These are phyloP conservation scores for Drosophila pseudoobscura DNA, from an alignment of 1,140 invertebrate genomes.

Conservation along the genomic window DNA sequence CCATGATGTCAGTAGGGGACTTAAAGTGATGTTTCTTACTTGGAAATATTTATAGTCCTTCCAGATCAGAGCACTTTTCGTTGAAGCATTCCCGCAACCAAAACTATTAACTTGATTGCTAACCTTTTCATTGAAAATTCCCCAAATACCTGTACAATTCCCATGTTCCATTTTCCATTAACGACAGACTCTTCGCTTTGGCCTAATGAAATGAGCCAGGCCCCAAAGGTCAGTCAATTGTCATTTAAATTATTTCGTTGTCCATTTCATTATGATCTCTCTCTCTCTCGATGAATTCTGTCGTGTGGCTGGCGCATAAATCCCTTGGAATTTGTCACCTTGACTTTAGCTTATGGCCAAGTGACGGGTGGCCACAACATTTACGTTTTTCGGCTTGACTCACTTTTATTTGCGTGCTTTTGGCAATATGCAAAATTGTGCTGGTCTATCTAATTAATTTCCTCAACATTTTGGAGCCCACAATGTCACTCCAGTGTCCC, in stretches of 20 bases:
- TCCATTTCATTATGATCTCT: no score
- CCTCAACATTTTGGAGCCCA: conserved; percentile 42
- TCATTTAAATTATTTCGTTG: conserved; percentile 41
- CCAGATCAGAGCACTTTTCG: no score
- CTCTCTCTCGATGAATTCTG: conserved; percentile 5
- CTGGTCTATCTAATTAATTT: conserved; percentile 66
- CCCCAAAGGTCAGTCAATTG: conserved; percentile 62
- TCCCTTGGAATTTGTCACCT: conserved; percentile 51
- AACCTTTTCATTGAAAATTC: conserved; percentile 32
- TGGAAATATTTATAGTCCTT: conserved; percentile 8
- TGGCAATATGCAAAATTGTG: conserved; percentile 66
- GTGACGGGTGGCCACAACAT: conserved; percentile 31
- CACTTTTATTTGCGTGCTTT: conserved; percentile 52
- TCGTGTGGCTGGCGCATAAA: conserved; percentile 61
- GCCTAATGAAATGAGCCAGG: conserved; percentile 51
- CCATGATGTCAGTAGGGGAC: conserved; percentile 30
- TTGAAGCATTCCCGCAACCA: not conserved
- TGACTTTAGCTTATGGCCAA: conserved; percentile 48
- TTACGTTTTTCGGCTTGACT: conserved; percentile 17
- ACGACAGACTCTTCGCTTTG: conserved; percentile 32
- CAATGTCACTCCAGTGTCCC: conserved; percentile 35
- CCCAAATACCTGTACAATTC: conserved; percentile 42
- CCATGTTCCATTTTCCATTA: conserved; percentile 67
- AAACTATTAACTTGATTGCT: conserved; percentile 50
- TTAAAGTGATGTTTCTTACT: conserved; percentile 3